Evolutionary conservation across 2,113 vertebrate species (phyloP), one percentile per base, ranked within the genome.

Genomic region (Sarotherodon lohbergeri): DNA sequence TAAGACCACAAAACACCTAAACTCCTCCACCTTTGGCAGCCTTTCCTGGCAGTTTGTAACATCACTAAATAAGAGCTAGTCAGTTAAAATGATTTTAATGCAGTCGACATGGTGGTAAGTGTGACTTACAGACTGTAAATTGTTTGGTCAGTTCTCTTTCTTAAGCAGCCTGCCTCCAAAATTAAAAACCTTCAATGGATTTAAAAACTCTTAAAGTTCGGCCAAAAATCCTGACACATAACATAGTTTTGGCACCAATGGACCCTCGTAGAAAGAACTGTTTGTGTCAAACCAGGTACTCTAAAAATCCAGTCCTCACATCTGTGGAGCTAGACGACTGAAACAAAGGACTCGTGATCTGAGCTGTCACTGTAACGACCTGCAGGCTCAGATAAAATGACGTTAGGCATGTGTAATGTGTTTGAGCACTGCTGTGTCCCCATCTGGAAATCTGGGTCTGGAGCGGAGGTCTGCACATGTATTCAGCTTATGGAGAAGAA

Each of bases 391-490:
- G 54, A 81, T 41, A 27, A 80, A 56, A 81, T 57, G 36, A 81
- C 79, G 13, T 56, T 55, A 80, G 32, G 6, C 16, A 39, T 41
- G 79, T 57, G 79, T 81, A 81, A 81, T 81, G 79, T 57, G 14
- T 41, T 81, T 29, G 43, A 50, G 24, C 2, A 50, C 54, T 41
- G 52, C 32, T 48, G 55, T 19, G 71, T 48, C 83, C 29, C 29
- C 84, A 86, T 86, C 84, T 81, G 59, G 78, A 81, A 81, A 81
- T 56, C 14, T 68, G 82, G 16, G 48, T 36, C 0, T 14, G 61
- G 84, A 71, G 48, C 4, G 9, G 76, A 86, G 46, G 83, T 76
- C 83, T 79, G 71, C 32, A 66, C 57, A 50, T 43, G 76, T 22
- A 16, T 32, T 80, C 57, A 54, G 22, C 50, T 80, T 43, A 22